Percentiles rank a stretch among this genome's conserved stretches.
Evolutionary conservation across 2,113 vertebrate species (phyloP).

Genomic region (Catharus bicknelli): DNA sequence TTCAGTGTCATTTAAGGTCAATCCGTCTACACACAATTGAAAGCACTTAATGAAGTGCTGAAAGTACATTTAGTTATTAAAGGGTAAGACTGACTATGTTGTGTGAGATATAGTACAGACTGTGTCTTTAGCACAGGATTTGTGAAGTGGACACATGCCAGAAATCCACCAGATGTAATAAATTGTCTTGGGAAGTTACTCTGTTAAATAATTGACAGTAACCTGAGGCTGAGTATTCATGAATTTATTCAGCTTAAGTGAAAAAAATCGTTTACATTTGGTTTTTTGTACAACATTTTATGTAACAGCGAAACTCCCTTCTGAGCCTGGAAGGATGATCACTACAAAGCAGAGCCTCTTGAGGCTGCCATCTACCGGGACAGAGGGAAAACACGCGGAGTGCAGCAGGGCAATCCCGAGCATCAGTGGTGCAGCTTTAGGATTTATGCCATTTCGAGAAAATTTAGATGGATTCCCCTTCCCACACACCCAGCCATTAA

Average conservation of each 20-base stretch:
- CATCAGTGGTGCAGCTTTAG: rapidly evolving
- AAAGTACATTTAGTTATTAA: neutral
- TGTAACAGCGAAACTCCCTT: neutral
- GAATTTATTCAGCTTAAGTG: neutral
- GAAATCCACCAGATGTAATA: neutral
- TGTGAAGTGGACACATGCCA: neutral
- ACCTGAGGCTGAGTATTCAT: conserved; percentile 13
- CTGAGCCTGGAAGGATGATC: neutral
- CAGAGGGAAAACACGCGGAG: neutral
- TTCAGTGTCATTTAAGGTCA: neutral
- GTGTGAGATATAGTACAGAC: neutral
- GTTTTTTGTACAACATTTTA: neutral
- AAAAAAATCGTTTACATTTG: neutral
- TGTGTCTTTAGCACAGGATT: neutral
- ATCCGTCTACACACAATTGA: neutral
- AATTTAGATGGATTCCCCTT: neutral
- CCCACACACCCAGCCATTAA: rapidly evolving
- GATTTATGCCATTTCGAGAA: neutral
- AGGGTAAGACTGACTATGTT: neutral
- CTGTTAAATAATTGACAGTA: conserved; percentile 8
- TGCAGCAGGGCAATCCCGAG: rapidly evolving
- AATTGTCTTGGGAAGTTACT: neutral
- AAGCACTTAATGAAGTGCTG: neutral
- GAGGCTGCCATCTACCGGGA: conserved; percentile 17
- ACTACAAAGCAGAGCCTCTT: neutral